Evolutionary conservation across 1,140 invertebrate species (phyloP), one percentile per base, ranked within the genome.

Genomic region (Plectrocnemia conspersa): DNA sequence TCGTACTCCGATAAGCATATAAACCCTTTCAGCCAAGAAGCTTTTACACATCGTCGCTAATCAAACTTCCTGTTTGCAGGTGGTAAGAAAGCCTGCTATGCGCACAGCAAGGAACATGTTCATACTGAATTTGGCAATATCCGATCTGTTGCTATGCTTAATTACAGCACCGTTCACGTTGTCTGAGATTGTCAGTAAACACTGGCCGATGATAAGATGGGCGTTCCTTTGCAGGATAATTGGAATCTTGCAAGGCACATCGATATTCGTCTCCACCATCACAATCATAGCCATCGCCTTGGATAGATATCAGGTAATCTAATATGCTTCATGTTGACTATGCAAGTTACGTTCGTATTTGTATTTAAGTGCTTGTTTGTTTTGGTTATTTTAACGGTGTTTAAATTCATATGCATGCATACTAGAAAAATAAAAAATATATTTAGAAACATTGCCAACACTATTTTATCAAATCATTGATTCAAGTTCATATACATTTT

Each of bases 231-330:
- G 91, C 68, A 92, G 91, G 71, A 79, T 89, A 52, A 82, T 88
- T 47, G 85, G 84, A 2, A 83, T 85, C 48, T 78, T 91, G 16
- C 88, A 92, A 66, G 89, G 88, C 2, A 88, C 85, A 25, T 91
- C 87, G 59, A 88, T 91, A 54, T 94, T 91, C 65, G 90, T 93
- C 0, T 91, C 89, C 1, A 91, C 89, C 9, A 88, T 93, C 59
- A 90, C 88, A 56, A 94, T 93, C 59, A 90, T 88, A 1, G 89
- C 89, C 2, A 93, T 93, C 53, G 89, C 91, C 15, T 77, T 93
- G 60, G 91, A 93, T 71, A 78, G 80, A 74, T 84, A 82, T 74
- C 83, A 83, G 76, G 82, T 83, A 68, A 68, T n/a, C n/a, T n/a
- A n/a, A n/a, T n/a, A n/a, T n/a, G n/a, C n/a, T n/a, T n/a, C n/a